Conservation (phyloP, 1,140 invertebrate genomes). For the Microvelia longipes region DNA sequence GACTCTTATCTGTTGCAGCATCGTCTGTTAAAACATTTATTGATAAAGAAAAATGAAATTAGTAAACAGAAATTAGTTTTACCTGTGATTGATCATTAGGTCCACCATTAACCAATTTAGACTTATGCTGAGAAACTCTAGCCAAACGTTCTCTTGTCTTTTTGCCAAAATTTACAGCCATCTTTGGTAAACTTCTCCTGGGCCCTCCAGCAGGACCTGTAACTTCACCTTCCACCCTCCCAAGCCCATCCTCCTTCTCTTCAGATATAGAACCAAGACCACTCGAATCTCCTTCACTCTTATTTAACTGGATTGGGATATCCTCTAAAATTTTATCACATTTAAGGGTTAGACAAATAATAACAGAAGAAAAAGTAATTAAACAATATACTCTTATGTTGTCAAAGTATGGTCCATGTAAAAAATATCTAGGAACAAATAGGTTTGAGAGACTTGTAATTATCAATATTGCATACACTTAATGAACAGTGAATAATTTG, state of each 20-base stretch:
- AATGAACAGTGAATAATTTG: no score
- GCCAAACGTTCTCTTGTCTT: constrained; percentile 23
- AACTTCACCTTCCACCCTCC: not conserved
- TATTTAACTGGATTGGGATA: constrained; percentile 29
- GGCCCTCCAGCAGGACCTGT: constrained; percentile 6
- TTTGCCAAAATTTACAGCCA: constrained; percentile 26
- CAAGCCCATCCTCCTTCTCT: constrained; percentile 26
- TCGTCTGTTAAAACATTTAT: no score
- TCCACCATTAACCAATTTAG: constrained; percentile 7
- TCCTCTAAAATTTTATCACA: constrained; percentile 30
- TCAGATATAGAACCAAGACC: constrained; percentile 28
- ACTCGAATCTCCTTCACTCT: constrained; percentile 18
- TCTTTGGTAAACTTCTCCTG: constrained; percentile 24
- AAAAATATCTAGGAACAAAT: no score
- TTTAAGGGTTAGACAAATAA: constrained; percentile 10
- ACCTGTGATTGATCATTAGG: not conserved
- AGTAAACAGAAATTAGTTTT: not conserved
- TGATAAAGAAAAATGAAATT: not conserved
- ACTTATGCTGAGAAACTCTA: constrained; percentile 6
- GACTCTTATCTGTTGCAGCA: no score
- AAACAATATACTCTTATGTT: no score
- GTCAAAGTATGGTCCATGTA: no score
- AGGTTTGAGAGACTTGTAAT: no score
- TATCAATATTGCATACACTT: no score
- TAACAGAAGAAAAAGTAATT: constrained; percentile 1